Conservation (phyloP, 2,113 vertebrate species). For the Callithrix jacchus region DNA sequence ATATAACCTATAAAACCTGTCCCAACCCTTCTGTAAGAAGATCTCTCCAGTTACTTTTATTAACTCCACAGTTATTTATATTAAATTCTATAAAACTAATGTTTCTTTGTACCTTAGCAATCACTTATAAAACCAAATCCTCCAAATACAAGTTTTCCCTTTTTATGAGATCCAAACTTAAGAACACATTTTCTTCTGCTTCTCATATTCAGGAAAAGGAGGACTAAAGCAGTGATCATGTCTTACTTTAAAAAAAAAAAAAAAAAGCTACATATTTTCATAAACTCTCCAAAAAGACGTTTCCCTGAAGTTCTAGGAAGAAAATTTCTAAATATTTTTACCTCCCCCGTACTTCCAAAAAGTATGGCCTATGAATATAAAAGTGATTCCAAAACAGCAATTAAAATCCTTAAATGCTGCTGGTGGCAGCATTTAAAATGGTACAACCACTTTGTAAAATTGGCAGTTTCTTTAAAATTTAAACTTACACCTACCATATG, state of each 20-base stretch:
- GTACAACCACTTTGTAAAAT: conserved; percentile 38
- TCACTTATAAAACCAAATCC: conserved; percentile 40
- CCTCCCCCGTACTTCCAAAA: neutral
- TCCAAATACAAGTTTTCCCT: conserved; percentile 3
- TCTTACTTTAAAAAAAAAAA: neutral
- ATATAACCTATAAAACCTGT: neutral
- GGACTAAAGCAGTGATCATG: neutral
- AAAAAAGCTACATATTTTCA: conserved; percentile 14
- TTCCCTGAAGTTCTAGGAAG: conserved; percentile 20
- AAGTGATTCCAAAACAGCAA: conserved; percentile 12
- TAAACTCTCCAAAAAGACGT: conserved; percentile 20
- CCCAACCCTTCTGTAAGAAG: neutral
- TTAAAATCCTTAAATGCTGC: neutral
- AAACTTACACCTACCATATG: neutral
- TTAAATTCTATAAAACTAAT: conserved; percentile 33
- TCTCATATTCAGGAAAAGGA: conserved; percentile 9
- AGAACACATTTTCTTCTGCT: conserved; percentile 25
- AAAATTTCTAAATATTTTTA: conserved; percentile 19
- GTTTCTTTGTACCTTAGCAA: neutral
- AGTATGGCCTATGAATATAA: neutral
- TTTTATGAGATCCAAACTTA: conserved; percentile 41
- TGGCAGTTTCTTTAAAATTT: neutral
- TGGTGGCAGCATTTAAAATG: neutral
- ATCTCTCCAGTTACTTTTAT: conserved; percentile 27
- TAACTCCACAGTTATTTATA: neutral